Evolutionary conservation across 1,140 invertebrate genomes (phyloP), one percentile per base, ranked within the genome.

Genomic region (Brachionus sp.): DNA sequence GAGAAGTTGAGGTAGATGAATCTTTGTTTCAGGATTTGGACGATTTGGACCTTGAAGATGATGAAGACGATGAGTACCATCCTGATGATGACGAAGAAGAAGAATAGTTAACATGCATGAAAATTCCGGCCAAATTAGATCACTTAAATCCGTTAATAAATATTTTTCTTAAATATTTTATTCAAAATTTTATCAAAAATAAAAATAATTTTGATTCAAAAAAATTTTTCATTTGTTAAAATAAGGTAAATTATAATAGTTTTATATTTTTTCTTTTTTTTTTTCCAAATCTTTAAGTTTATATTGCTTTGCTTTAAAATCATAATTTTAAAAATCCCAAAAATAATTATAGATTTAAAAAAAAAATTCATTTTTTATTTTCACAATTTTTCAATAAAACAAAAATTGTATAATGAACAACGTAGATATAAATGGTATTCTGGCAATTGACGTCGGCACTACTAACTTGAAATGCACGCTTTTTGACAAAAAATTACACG

Each of bases 21-120:
- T 94, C 94, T 64, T 88, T 97, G 5, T 97, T 97, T 88, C 94
- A 96, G 92, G 94, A 96, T 89, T 88, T 96, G 83, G 94, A 95
- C 85, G 94, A 96, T 87, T 89, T 96, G 39, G 95, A 95, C 84
- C 88, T 96, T 66, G 93, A 92, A 85, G 94, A 94, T 84, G 93
- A 93, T 53, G 86, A 86, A 44, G 87, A 70, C 19, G 70, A 83
- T 50, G 82, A 57, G 23, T 80, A 80, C 23, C 13, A 62, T 53
- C 77, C 77, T 62, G 50, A 57, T 23, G 77, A 80, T 23, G 77
- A 80, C 13, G 77, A 80, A 44, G 50, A 62, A 33, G 77, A 80
- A 80, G 23, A 33, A 23, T 66, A 37, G 33, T 37, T 12, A 37
- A 33, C 33, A 66, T 33, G 13, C 7, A 25, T 5, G 2, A 5